A percentile compares a stretch with the other conserved stretches of the same genome.
Conservation (phyloP, 1,140 invertebrate genomes). For the Palaemon carinicauda region DNA sequence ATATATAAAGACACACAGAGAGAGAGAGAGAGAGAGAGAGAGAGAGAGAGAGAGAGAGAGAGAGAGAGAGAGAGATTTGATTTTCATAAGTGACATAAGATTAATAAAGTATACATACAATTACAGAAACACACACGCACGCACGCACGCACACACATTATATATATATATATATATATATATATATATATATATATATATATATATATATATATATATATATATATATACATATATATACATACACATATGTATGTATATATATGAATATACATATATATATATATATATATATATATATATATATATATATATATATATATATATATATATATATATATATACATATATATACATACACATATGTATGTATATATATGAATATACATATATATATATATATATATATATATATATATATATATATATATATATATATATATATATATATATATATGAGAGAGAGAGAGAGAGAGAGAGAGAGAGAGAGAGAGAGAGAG, state of each 20-base stretch:
- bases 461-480: too few species aligned
- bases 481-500: too few species aligned
- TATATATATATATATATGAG: neutral
- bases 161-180: too few species aligned
- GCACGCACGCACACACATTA: too few species aligned
- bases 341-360: neutral
- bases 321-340: neutral
- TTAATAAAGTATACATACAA: neutral
- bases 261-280: neutral
- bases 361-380: neutral
- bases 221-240: neutral
- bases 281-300: conserved; percentile 2
- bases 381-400: neutral
- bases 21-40: conserved; percentile 20
- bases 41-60: neutral
- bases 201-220: too few species aligned
- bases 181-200: too few species aligned
- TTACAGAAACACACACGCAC: too few species aligned
- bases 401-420: neutral
- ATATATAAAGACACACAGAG: neutral
- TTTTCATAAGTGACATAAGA: neutral
- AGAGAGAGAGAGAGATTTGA: neutral
- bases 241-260: neutral
- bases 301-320: neutral
- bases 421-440: neutral